Evolutionary conservation across 1,140 invertebrate genomes (phyloP), one percentile per base, ranked within the genome.

Genomic region (Bombus turneri): DNA sequence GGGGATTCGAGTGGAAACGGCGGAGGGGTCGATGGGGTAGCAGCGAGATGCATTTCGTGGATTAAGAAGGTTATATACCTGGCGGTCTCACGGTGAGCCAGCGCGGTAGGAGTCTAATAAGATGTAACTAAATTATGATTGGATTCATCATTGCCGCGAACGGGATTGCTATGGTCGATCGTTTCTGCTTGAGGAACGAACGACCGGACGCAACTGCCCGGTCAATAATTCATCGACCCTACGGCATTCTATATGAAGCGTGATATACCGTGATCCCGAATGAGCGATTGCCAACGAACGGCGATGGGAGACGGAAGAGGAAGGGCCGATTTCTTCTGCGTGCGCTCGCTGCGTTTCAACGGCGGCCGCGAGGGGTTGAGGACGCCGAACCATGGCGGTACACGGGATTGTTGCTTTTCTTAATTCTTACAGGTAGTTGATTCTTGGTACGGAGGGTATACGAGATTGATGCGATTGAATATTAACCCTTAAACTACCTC

Each of bases 71-170:
- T 92, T 92, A 90, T 92, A 91, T 91, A 92, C 92, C 92, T 93
- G 92, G 92, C 93, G 92, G 90, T 94, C 94, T 94, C 94, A 94
- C 93, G 93, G 93, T 92, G 92, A 91, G 93, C 90, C 90, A 85
- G 93, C 94, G 91, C 93, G 92, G 94, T 94, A 94, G 94, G 93
- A 94, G 94, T 94, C 93, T 94, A 94, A 94, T 94, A 94, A 94
- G 94, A 94, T 94, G 94, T 94, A 94, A 94, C 94, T 94, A 94
- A 94, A 94, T 94, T 94, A 94, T 94, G 94, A 94, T 94, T 94
- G 94, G 94, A 94, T 94, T 94, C 93, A 94, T 94, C 94, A 94
- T 94, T 94, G 93, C 92, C 92, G 92, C 89, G 84, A 92, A 92
- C 91, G 87, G 94, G 87, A 91, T 89, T 94, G 90, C 85, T 93